phyloP scores from a whole-genome alignment of 2,113 vertebrate genomes.

The Gasterosteus aculeatus region DNA sequence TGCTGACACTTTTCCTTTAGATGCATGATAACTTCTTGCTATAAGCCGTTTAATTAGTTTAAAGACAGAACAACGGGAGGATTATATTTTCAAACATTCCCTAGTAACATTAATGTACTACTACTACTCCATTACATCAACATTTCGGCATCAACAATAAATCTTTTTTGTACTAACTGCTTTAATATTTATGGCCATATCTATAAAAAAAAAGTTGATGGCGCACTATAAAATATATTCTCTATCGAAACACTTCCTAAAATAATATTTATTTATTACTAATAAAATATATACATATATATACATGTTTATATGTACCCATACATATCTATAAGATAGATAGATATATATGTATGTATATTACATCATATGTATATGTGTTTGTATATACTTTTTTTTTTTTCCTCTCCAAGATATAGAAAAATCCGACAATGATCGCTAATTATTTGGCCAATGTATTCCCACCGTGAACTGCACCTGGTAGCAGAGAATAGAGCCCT shows the following conservation, averaged over 20 bases:
- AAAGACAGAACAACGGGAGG: background rate
- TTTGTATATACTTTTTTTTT: too few species aligned
- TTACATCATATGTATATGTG: too few species aligned
- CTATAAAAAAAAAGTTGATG: background rate
- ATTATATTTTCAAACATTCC: background rate
- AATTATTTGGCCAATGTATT: background rate
- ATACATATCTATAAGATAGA: too few species aligned
- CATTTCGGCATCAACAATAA: background rate
- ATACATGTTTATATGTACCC: too few species aligned
- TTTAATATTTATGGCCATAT: background rate
- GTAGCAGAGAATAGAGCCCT: background rate
- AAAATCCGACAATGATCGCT: background rate
- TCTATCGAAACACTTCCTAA: background rate
- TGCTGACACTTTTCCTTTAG: background rate
- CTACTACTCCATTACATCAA: background rate
- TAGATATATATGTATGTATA: too few species aligned
- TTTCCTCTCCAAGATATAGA: background rate
- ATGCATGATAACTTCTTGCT: background rate
- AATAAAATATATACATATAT: too few species aligned
- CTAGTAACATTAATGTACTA: slow-evolving; percentile 1
- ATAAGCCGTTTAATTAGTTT: background rate
- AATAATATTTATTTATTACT: too few species aligned
- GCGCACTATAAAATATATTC: background rate
- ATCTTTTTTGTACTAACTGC: background rate
- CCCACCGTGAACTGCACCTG: background rate